Percentiles rank a stretch among this genome's conserved stretches.
Evolutionary conservation across 2,113 vertebrate genomes (phyloP).

Genomic region (Phalacrocorax pelagicus): DNA sequence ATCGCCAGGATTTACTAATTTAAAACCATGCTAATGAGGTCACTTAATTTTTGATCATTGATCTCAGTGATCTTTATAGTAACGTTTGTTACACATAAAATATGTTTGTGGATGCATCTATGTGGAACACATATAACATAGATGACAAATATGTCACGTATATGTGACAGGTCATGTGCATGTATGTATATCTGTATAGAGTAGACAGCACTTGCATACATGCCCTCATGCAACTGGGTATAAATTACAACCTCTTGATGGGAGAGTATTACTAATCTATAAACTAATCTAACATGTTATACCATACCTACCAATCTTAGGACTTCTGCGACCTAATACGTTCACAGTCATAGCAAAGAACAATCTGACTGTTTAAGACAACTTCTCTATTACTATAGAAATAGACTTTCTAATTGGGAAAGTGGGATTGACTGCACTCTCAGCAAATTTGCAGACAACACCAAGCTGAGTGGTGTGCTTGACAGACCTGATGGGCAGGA

Average conservation of each 20-base stretch:
- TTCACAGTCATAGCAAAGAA: not conserved
- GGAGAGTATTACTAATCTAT: not conserved
- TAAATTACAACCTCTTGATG: not conserved
- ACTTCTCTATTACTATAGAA: not conserved
- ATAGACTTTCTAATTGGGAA: not conserved
- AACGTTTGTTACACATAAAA: not conserved
- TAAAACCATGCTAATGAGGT: not conserved
- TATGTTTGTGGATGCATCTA: fast-evolving
- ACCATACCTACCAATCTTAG: not conserved
- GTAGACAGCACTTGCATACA: not conserved
- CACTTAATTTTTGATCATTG: not conserved
- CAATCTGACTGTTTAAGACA: not conserved
- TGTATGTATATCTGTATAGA: not conserved
- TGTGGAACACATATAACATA: not conserved
- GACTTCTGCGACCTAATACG: not conserved
- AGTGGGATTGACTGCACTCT: not conserved
- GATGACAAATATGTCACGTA: not conserved
- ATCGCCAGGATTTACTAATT: not conserved
- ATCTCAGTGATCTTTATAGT: not conserved
- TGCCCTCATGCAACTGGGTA: not conserved
- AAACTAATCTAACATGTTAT: not conserved
- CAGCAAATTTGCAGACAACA: not conserved
- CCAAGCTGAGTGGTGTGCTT: not conserved
- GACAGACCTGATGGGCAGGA: no score
- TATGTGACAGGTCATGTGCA: not conserved